Conservation (phyloP, 2,888 invertebrate genomes). For the Melinaea marsaeus region DNA sequence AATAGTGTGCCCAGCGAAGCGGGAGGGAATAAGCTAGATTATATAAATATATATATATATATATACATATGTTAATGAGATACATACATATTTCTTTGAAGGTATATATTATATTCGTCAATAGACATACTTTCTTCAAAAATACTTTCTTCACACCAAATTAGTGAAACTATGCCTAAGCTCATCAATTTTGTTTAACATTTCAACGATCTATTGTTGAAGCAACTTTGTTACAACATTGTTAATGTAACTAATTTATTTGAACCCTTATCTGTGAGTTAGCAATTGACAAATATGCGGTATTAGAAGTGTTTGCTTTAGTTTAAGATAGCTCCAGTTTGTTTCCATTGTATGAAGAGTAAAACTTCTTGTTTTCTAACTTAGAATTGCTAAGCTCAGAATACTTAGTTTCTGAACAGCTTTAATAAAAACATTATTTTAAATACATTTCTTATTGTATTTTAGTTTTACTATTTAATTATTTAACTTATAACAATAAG, state of each 20-base stretch:
- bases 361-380: not conserved
- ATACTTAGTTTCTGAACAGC: not conserved
- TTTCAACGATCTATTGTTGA: constrained; percentile 13
- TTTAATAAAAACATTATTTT: not conserved
- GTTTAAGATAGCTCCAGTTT: constrained; percentile 65
- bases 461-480: no score
- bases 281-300: constrained; percentile 64
- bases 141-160: no score
- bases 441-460: not conserved
- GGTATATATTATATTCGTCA: no score
- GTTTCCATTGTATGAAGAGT: constrained; percentile 10
- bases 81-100: no score
- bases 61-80: no score
- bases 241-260: constrained; percentile 53
- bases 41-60: no score
- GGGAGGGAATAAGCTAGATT: no score
- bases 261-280: constrained; percentile 39
- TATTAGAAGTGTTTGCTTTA: constrained; percentile 60
- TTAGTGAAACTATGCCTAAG: not conserved
- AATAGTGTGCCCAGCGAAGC: no score
- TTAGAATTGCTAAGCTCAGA: not conserved
- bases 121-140: no score
- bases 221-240: constrained; percentile 38
- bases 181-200: not conserved
- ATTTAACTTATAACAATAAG: no score